phyloP scores from a whole-genome alignment of 2,888 invertebrate genomes.

The Cheilosia soror region DNA sequence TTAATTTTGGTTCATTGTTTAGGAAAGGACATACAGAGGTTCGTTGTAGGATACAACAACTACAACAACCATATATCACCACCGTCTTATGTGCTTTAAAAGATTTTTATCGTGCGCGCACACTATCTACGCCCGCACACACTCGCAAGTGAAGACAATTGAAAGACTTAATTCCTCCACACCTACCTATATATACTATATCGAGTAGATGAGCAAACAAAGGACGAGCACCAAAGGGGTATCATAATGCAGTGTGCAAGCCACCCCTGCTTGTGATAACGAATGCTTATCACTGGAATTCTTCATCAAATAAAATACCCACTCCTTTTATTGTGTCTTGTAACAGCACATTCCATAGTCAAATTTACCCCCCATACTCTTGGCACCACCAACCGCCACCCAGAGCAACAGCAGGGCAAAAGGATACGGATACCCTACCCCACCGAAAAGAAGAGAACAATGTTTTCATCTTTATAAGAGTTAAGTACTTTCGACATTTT shows the following conservation, averaged over 20 bases:
- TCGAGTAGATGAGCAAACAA: not conserved
- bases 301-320: slow-evolving; percentile 28
- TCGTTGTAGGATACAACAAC: too few species aligned
- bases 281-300: slow-evolving; percentile 38
- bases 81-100: slow-evolving; percentile 22
- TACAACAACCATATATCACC: slow-evolving; percentile 17
- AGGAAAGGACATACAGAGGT: not conserved
- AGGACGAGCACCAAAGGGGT: not conserved
- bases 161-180: slow-evolving; percentile 25
- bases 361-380: slow-evolving; percentile 3
- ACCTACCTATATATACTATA: not conserved
- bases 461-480: slow-evolving; percentile 44
- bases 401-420: not conserved
- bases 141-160: slow-evolving; percentile 1
- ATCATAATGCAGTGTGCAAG: slow-evolving; percentile 9
- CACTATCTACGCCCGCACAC: not conserved
- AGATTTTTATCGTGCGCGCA: slow-evolving; percentile 26
- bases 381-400: not conserved
- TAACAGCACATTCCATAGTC: slow-evolving; percentile 14
- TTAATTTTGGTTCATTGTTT: slow-evolving; percentile 15
- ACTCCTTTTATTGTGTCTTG: slow-evolving; percentile 1
- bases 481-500: slow-evolving; percentile 30
- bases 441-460: slow-evolving; percentile 25
- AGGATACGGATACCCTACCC: not conserved
- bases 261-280: slow-evolving; percentile 16